Conservation (phyloP, 2,113 vertebrate species). For the Cheilinus undulatus region DNA sequence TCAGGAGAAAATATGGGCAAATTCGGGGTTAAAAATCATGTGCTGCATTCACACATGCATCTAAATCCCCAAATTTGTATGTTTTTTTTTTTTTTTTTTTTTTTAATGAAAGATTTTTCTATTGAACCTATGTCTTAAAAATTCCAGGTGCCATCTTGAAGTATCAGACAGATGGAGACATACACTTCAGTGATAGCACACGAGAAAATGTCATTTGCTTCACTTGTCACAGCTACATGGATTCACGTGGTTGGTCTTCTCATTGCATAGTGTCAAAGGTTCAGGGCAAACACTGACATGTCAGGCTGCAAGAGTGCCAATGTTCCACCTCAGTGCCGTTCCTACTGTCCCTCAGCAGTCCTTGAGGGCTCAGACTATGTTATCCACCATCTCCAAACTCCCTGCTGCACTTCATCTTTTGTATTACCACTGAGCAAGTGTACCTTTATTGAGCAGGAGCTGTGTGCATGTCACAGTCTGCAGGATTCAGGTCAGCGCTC, state of each 20-base stretch:
- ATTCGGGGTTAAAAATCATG: too few species aligned
- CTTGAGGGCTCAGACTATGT: constrained; percentile 10
- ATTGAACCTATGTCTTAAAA: too few species aligned
- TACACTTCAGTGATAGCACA: neutral
- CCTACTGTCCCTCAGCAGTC: constrained; percentile 18
- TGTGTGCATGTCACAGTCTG: neutral
- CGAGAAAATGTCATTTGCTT: constrained; percentile 3
- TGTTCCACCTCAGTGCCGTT: constrained; percentile 53
- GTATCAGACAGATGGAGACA: too few species aligned
- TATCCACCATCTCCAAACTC: constrained; percentile 7
- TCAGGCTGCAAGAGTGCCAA: constrained; percentile 31
- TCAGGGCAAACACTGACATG: constrained; percentile 43
- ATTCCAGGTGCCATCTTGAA: too few species aligned
- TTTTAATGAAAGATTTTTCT: too few species aligned
- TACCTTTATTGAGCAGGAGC: constrained; percentile 7
- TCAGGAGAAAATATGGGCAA: too few species aligned
- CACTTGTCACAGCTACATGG: constrained; percentile 31
- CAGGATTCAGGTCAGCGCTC: neutral
- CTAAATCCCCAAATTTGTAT: too few species aligned
- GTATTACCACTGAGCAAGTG: neutral
- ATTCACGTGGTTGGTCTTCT: constrained; percentile 50
- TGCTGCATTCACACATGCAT: too few species aligned
- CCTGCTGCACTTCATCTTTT: neutral
- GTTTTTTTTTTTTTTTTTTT: too few species aligned
- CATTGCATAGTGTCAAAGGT: constrained; percentile 45